These are phyloP conservation scores for Drosophila pachea DNA, from an alignment of 1,140 invertebrate species.

Conservation along the genomic window DNA sequence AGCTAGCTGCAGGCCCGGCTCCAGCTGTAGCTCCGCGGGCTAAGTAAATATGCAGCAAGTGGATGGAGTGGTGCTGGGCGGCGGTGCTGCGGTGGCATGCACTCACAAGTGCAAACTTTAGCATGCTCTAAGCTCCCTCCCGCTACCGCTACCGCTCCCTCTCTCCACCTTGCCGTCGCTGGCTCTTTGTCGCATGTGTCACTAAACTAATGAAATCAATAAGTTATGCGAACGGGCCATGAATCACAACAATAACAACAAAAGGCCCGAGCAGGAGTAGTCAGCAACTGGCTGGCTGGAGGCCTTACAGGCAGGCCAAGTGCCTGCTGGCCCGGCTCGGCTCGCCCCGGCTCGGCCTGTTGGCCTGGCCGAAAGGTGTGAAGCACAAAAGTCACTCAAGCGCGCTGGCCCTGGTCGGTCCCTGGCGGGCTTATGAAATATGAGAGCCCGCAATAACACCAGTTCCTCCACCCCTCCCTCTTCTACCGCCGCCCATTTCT, in stretches of 20 bases:
- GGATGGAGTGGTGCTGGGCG: conserved; percentile 4
- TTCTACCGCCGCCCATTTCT: too few species aligned
- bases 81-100: conserved; percentile 35
- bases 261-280: conserved; percentile 30
- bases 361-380: conserved; percentile 62
- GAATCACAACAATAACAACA: conserved; percentile 70
- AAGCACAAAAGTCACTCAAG: conserved; percentile 73
- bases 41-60: conserved; percentile 27
- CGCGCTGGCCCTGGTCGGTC: conserved; percentile 43
- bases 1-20: not conserved
- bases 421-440: conserved; percentile 68
- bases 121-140: conserved; percentile 16
- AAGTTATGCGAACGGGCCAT: conserved; percentile 58
- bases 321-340: conserved; percentile 5
- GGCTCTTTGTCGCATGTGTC: conserved; percentile 48
- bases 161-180: conserved; percentile 2
- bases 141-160: not conserved
- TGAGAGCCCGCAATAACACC: conserved; percentile 48
- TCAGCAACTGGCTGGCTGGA: conserved; percentile 20
- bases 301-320: conserved; percentile 21
- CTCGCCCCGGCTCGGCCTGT: not conserved
- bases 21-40: not conserved
- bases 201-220: conserved; percentile 77
- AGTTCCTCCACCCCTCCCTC: conserved; percentile 2
- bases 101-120: conserved; percentile 71